Base-by-base conservation (phyloP, 2,113 vertebrate genomes). In the Serilophus lunatus region DNA sequence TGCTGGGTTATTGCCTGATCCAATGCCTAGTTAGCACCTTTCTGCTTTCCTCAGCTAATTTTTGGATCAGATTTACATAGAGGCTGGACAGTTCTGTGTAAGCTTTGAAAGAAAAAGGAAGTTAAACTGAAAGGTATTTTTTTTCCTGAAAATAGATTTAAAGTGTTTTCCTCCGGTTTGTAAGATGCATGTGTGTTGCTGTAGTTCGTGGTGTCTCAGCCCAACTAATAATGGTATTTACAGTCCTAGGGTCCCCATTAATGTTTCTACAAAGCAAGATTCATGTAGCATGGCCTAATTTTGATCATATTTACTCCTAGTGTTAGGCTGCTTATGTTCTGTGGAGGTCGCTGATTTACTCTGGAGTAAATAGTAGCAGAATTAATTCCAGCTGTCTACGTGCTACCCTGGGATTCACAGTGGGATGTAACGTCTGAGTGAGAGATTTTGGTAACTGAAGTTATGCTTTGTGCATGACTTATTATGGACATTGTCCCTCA, bases 371-470 rank as follows among this genome's bases (percentile, higher is more conserved):
- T 20, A 69, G 24, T 20, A 69, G 47, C 42, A 83, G 76, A 81
- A 92, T 96, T 50, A 86, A 83, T 93, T 77, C 82, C 92, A 94
- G 38, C 63, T 94, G 90, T 57, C 19, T 45, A 2, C 44, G 40
- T 5, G 7, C 71, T 81, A 18, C 18, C 6, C 10, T 0, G 3
- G 66, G 75, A 77, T 82, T 59, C 22, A 45, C 54, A 35, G 18
- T 22, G 24, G 44, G 35, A 49, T 50, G n/a, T 36, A n/a, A 71
- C 71, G 42, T 18, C 33, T 7, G 38, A 81, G 59, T 33, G 47
- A 91, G 54, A 79, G 29, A 61, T 54, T 92, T 65, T 10, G 22
- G 33, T 92, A 59, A 44, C 64, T 57, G 64, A 56, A 93, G 38
- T 38, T 45, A 5, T 79, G 28, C 56, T 63, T 83, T 83, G 42